Conservation (phyloP, 2,888 invertebrate species). For the Bedellia somnulentella region DNA sequence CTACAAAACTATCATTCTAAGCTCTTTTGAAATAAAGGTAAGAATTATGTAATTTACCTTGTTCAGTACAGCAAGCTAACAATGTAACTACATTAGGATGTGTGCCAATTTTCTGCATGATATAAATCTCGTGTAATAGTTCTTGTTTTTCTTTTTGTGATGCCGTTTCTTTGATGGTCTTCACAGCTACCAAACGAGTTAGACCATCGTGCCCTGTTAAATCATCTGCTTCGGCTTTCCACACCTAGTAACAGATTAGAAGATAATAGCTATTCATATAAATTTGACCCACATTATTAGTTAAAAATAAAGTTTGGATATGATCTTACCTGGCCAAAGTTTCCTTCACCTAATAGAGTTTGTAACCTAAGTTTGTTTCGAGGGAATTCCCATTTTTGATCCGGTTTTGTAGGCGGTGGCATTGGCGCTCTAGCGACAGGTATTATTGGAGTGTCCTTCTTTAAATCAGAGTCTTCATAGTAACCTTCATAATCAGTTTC, state of each 20-base stretch:
- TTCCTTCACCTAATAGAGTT: constrained; percentile 80
- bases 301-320: not conserved
- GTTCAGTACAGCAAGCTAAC: constrained; percentile 80
- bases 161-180: constrained; percentile 78
- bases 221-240: constrained; percentile 85
- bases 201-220: constrained; percentile 74
- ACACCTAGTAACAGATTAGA: constrained; percentile 71
- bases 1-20: no score
- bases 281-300: not conserved
- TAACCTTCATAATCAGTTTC: constrained; percentile 65
- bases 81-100: constrained; percentile 83
- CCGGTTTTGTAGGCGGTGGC: constrained; percentile 54
- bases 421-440: constrained; percentile 60
- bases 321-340: constrained; percentile 81
- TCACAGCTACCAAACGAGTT: constrained; percentile 82
- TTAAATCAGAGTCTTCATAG: constrained; percentile 58
- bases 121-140: constrained; percentile 69
- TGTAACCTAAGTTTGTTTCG: constrained; percentile 75
- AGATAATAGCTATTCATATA: no score
- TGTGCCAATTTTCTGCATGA: constrained; percentile 81
- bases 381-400: constrained; percentile 75
- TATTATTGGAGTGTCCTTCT: constrained; percentile 52
- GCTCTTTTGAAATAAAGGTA: no score
- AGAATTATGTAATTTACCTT: constrained; percentile 70
- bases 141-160: constrained; percentile 78